Conservation (phyloP, 2,113 vertebrate species). For the Platichthys stellatus region DNA sequence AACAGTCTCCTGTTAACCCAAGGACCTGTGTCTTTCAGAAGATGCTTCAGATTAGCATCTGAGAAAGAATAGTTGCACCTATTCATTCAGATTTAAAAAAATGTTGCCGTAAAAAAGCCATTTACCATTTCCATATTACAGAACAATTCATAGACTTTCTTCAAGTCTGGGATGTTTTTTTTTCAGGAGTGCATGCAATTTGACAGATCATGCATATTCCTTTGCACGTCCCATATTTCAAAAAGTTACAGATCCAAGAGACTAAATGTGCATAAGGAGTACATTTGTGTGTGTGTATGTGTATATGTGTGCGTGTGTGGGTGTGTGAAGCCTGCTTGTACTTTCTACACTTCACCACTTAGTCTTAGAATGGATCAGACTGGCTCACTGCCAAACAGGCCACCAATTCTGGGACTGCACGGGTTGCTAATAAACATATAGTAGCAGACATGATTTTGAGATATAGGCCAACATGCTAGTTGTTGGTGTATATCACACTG, state of each 20-base stretch:
- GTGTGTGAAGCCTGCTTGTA: not conserved
- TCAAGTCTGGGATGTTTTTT: too few relatives aligned
- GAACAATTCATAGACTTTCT: too few relatives aligned
- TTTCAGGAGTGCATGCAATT: not conserved
- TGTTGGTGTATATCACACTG: too few relatives aligned
- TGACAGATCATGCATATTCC: not conserved
- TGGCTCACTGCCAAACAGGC: not conserved
- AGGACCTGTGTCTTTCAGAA: not conserved
- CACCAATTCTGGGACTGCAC: too few relatives aligned
- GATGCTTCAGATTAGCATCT: not conserved
- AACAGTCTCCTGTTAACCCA: not conserved
- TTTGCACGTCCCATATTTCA: not conserved
- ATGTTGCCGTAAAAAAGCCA: too few relatives aligned
- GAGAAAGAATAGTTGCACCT: not conserved
- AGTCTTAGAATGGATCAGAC: not conserved
- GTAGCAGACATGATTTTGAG: too few relatives aligned
- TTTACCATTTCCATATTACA: too few relatives aligned
- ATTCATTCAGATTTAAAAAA: not conserved
- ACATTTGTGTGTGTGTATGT: not conserved
- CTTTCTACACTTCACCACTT: not conserved
- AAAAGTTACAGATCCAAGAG: not conserved
- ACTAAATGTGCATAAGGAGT: not conserved
- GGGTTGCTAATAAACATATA: too few relatives aligned
- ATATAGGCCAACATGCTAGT: too few relatives aligned
- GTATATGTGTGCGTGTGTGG: not conserved